Percentiles rank a stretch among this genome's conserved stretches.
Evolutionary conservation across 2,888 invertebrate genomes (phyloP).

Genomic region (Leucophenga maculata): DNA sequence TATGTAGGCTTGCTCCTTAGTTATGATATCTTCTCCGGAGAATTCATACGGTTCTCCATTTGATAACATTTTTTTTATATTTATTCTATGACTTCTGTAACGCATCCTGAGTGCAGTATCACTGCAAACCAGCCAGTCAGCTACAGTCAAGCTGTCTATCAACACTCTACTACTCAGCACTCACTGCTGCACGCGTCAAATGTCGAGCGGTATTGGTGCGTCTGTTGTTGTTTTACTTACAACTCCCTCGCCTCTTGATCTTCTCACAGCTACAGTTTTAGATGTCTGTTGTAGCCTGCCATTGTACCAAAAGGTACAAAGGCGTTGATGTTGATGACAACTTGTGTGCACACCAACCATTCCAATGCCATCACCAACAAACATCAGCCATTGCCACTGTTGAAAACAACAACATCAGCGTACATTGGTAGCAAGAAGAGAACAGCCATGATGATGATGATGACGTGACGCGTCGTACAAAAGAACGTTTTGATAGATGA

Average conservation of each 20-base stretch:
- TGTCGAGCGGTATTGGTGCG: constrained; percentile 21
- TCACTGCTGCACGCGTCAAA: constrained; percentile 25
- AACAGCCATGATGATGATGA: constrained; percentile 12
- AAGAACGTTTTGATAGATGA: constrained; percentile 61
- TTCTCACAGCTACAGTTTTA: constrained; percentile 33
- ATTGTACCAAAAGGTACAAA: constrained; percentile 41
- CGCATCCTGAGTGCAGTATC: background rate
- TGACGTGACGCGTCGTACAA: background rate
- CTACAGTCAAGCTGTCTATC: constrained; percentile 19
- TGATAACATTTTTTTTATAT: no score
- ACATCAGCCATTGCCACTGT: background rate
- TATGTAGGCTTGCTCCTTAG: no score
- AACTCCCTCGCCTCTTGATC: background rate
- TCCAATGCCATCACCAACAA: background rate
- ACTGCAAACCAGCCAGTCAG: background rate
- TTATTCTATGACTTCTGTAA: no score
- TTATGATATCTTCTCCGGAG: no score
- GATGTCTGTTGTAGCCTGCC: background rate
- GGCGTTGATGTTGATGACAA: constrained; percentile 50
- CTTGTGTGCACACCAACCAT: constrained; percentile 26
- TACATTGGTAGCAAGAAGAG: constrained; percentile 8
- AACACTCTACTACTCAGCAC: constrained; percentile 16
- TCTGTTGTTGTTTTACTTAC: background rate
- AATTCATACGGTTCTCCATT: no score
- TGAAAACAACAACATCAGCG: constrained; percentile 29